Conservation (phyloP, 2,888 invertebrate species). For the Microctonus hyperodae region DNA sequence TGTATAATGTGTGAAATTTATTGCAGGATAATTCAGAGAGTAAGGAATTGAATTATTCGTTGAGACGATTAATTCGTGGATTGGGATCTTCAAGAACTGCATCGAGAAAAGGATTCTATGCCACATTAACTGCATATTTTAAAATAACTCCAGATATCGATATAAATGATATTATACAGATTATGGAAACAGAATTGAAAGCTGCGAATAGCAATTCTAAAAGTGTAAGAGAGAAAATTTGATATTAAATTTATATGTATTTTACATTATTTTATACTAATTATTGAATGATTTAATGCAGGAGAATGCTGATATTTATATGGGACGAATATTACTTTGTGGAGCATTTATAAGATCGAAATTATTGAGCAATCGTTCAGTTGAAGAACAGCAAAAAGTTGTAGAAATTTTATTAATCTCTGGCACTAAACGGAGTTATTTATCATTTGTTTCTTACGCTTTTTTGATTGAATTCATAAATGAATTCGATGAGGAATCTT, state of each 20-base stretch:
- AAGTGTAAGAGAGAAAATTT: constrained; percentile 68
- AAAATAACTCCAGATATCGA: constrained; percentile 65
- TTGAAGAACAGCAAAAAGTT: constrained; percentile 65
- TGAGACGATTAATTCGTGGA: constrained; percentile 76
- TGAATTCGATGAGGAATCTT: constrained; percentile 66
- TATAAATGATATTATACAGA: constrained; percentile 66
- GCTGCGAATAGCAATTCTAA: constrained; percentile 69
- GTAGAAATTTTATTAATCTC: constrained; percentile 65
- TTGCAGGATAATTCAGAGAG: constrained; percentile 64
- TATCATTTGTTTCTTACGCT: constrained; percentile 68
- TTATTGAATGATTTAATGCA: constrained; percentile 55
- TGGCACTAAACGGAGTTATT: constrained; percentile 71
- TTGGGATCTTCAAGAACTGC: constrained; percentile 73
- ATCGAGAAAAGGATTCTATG: constrained; percentile 74
- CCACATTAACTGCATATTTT: constrained; percentile 72
- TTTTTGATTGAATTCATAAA: constrained; percentile 71
- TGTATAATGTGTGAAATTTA: constrained; percentile 27
- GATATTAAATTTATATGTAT: constrained; percentile 1
- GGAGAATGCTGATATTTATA: constrained; percentile 78
- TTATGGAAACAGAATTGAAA: constrained; percentile 73
- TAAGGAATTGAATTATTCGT: constrained; percentile 71
- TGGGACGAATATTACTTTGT: constrained; percentile 76
- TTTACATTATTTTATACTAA: background rate
- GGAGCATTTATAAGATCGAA: constrained; percentile 75
- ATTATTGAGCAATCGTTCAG: constrained; percentile 36